phyloP scores from a whole-genome alignment of 2,888 invertebrate genomes.

The Corbicula japonica region DNA sequence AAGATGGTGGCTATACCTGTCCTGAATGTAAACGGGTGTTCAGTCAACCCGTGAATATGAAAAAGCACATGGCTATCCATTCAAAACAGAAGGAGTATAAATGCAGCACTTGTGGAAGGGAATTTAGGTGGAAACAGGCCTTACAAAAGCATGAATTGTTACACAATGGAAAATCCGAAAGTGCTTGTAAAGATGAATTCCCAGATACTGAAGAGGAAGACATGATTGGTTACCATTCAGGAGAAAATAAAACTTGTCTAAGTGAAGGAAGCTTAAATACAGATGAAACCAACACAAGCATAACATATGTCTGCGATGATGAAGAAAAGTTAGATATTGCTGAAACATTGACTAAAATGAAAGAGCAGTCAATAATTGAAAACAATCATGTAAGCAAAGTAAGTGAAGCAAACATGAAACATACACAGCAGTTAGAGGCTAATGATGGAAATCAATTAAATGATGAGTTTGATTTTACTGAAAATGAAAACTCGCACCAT shows the following conservation, averaged over 20 bases:
- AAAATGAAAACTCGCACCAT: too few relatives aligned
- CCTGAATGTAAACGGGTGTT: constrained; percentile 43
- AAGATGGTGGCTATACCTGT: constrained; percentile 53
- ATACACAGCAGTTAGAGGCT: neutral
- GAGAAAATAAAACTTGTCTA: too few relatives aligned
- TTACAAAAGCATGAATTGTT: constrained; percentile 41
- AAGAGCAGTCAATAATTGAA: neutral
- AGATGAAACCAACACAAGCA: too few relatives aligned
- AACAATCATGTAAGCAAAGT: neutral
- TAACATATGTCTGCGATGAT: too few relatives aligned
- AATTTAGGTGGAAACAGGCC: constrained; percentile 51
- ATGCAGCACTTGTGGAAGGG: constrained; percentile 32
- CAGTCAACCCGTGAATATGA: constrained; percentile 53
- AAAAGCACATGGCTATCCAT: constrained; percentile 51
- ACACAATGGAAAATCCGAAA: constrained; percentile 2
- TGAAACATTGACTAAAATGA: neutral
- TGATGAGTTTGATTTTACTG: neutral
- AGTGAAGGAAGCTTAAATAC: too few relatives aligned
- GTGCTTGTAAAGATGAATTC: neutral
- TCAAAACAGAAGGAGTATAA: constrained; percentile 30
- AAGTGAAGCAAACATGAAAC: neutral
- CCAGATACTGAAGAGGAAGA: too few relatives aligned
- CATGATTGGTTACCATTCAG: too few relatives aligned
- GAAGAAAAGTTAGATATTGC: neutral
- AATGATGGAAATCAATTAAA: neutral